Evolutionary conservation across 2,113 vertebrate species (phyloP).

Genomic region (Symphodus melops): DNA sequence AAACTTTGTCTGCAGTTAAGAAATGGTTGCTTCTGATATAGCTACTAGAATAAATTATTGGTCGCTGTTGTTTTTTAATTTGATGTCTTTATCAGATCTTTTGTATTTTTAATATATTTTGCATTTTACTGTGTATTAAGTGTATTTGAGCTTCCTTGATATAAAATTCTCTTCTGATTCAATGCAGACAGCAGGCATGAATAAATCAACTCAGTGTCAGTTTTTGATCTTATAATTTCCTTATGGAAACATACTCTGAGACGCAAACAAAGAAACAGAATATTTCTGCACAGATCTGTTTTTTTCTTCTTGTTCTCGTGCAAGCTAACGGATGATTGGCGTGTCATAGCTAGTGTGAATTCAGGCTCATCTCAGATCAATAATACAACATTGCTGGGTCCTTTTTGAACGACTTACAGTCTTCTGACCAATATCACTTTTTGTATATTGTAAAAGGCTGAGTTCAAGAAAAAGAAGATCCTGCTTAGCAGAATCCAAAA

Average conservation of each 20-base stretch:
- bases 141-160: slow-evolving; percentile 11
- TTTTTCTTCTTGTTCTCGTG: neutral
- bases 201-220: slow-evolving; percentile 24
- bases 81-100: too few species aligned
- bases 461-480: too few species aligned
- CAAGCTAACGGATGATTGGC: neutral
- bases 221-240: slow-evolving; percentile 1
- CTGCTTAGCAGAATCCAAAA: too few species aligned
- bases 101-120: neutral
- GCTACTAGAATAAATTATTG: too few species aligned
- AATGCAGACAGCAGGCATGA: slow-evolving; percentile 20
- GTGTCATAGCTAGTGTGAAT: neutral
- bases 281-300: neutral
- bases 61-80: too few species aligned
- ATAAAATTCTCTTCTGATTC: slow-evolving; percentile 37
- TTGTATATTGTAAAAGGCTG: too few species aligned
- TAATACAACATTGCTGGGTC: neutral
- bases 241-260: slow-evolving; percentile 1
- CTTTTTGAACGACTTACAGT: too few species aligned
- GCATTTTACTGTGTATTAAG: neutral
- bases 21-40: too few species aligned
- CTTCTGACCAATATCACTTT: too few species aligned
- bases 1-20: too few species aligned
- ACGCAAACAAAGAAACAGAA: slow-evolving; percentile 12
- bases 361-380: neutral